Evolutionary conservation across 2,797 vertebrate species (phyloP).

Genomic region (Austrolebias charrua): DNA sequence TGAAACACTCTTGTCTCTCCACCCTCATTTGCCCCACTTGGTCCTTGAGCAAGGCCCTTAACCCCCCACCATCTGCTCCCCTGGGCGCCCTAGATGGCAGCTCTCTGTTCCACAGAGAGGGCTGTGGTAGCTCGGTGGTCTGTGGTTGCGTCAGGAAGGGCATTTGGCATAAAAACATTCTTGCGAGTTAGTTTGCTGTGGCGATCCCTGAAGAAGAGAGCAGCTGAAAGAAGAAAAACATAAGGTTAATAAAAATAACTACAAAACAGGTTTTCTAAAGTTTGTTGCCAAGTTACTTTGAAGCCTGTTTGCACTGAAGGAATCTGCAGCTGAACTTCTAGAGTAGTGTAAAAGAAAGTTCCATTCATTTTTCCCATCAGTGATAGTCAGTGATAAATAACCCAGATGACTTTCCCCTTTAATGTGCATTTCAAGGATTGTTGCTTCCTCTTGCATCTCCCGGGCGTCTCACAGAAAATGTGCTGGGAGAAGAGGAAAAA

Average conservation of each 20-base stretch:
- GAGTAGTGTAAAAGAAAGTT: not conserved
- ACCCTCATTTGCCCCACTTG: no score
- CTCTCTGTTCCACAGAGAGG: no score
- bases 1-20: no score
- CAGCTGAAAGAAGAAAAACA: not conserved
- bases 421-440: constrained; percentile 41
- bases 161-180: no score
- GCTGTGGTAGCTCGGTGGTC: no score
- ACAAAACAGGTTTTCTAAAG: not conserved
- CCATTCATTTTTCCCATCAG: not conserved
- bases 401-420: constrained; percentile 23
- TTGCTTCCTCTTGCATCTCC: constrained; percentile 42
- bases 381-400: constrained; percentile 18
- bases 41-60: no score
- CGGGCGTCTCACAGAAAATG: constrained; percentile 47
- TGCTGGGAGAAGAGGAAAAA: constrained; percentile 43
- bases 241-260: not conserved
- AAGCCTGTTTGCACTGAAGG: not conserved
- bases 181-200: no score
- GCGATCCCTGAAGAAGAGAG: no score
- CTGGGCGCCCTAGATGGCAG: no score
- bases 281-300: not conserved
- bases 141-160: no score
- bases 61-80: no score
- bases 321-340: not conserved